phyloP scores from a whole-genome alignment of 2,113 vertebrate species.

The Spea multiplicata region DNA sequence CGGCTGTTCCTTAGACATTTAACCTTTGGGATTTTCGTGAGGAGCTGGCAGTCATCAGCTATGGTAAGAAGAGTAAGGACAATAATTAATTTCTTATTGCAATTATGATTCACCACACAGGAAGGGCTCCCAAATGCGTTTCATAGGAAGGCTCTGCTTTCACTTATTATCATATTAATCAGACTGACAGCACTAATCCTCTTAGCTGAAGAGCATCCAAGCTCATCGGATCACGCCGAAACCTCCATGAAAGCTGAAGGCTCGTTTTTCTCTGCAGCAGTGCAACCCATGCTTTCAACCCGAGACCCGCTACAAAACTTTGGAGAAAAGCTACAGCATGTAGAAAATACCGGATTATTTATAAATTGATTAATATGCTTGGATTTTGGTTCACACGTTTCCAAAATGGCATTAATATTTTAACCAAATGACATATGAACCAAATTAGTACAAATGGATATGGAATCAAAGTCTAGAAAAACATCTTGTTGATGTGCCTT shows the following conservation, averaged over 20 bases:
- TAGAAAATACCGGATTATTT: no score
- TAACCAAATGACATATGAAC: no score
- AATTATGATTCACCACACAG: slow-evolving; percentile 44
- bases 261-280: neutral
- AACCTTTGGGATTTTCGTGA: slow-evolving; percentile 91
- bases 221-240: slow-evolving; percentile 48
- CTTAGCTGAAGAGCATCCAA: slow-evolving; percentile 32
- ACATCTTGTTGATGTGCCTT: no score
- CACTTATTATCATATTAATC: slow-evolving; percentile 53
- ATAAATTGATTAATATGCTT: no score
- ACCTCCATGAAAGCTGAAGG: slow-evolving; percentile 4
- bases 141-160: slow-evolving; percentile 52
- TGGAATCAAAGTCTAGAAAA: no score
- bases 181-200: slow-evolving; percentile 50
- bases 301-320: no score
- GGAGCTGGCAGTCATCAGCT: slow-evolving; percentile 96
- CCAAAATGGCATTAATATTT: no score
- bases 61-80: slow-evolving; percentile 29
- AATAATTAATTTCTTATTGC: slow-evolving; percentile 49
- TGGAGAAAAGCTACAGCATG: no score
- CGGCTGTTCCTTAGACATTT: slow-evolving; percentile 85
- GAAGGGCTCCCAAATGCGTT: slow-evolving; percentile 35
- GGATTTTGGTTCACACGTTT: no score
- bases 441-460: no score
- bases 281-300: neutral